Base-by-base conservation (phyloP, 2,113 vertebrate genomes). In the Odocoileus virginianus region DNA sequence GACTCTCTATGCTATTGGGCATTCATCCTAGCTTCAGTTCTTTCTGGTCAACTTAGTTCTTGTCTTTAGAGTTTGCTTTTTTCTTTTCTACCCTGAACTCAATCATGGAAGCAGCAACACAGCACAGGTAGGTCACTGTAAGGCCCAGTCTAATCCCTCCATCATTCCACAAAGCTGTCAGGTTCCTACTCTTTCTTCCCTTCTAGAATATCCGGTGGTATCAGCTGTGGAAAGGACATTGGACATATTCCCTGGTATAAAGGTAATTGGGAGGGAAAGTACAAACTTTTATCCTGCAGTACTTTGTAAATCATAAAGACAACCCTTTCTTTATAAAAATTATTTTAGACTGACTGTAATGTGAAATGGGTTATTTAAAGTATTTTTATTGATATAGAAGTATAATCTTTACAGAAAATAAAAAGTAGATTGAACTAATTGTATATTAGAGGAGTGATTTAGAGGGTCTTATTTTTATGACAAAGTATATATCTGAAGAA, bases 181-280 rank as follows among this genome's bases (percentile, higher is more conserved):
- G 57, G 15, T 88, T 92, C 50, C 83, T 92, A 2, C 76, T 61
- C 5, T 88, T 9, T 93, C 55, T 91, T 96, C 33, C 86, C 60
- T 95, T 67, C 28, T 95, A 79, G n/a, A 94, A 33, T 82, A 86
- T 92, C 50, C 83, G 14, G 40, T 74, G 21, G 3, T 71, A 47
- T 92, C 28, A 92, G 15, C 76, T 88, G 17, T 92, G 89, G 55
- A 90, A 95, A 96, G 8, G 16, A 92, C 40, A 27, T 33, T 97
- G 82, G 55, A 40, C 58, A 82, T 92, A 64, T 30, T 58, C 30
- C 47, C 13, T 84, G 30, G 19, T 92, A 40, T 60, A 85, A 96
- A 95, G 91, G 30, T 87, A 97, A 87, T 55, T 83, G 57, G 55
- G 78, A 88, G 25, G n/a, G 15, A 91, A 71, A 94, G 57, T 54